These are phyloP conservation scores for Pemphigus obesinymphae DNA, from an alignment of 1,140 invertebrate species.

Conservation along the genomic window DNA sequence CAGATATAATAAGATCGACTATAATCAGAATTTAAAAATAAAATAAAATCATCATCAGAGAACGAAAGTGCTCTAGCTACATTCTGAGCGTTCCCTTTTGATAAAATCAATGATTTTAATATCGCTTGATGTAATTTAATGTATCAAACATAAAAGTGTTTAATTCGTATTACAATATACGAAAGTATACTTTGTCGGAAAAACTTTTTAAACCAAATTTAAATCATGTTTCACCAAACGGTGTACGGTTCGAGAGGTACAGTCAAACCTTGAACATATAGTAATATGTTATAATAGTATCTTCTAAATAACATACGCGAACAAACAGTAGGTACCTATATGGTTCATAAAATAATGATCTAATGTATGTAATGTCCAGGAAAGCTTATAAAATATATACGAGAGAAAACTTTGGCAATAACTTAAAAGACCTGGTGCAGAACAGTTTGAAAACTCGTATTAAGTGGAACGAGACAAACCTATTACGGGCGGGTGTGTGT, in stretches of 20 bases:
- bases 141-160: too few species aligned
- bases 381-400: neutral
- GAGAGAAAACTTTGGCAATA: slow-evolving; percentile 28
- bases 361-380: neutral
- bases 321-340: too few species aligned
- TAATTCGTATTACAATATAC: too few species aligned
- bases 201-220: too few species aligned
- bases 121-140: too few species aligned
- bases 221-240: neutral
- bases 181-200: too few species aligned
- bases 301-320: neutral
- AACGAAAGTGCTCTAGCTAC: too few species aligned
- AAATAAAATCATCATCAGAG: too few species aligned
- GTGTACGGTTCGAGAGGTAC: neutral
- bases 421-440: neutral
- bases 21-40: too few species aligned
- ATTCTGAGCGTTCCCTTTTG: too few species aligned
- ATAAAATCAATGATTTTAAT: too few species aligned
- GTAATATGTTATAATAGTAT: neutral
- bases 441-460: slow-evolving; percentile 34
- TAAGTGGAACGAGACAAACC: neutral
- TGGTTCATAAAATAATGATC: neutral
- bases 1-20: too few species aligned
- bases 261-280: neutral
- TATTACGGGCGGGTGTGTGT: neutral